Conservation (phyloP, 1,140 invertebrate genomes). For the Drosophila setifemur region DNA sequence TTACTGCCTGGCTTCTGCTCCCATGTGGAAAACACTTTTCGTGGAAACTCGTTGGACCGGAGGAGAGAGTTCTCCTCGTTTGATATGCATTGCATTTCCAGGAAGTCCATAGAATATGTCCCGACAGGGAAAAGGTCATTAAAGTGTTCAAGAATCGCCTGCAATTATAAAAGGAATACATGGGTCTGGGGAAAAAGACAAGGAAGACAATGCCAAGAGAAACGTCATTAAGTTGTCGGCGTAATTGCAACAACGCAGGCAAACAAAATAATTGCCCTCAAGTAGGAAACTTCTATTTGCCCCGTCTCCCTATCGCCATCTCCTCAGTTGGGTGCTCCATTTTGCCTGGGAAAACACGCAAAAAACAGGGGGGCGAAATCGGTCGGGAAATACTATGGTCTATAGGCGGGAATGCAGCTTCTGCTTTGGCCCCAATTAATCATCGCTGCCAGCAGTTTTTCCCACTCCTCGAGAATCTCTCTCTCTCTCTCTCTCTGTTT, state of each 20-base stretch:
- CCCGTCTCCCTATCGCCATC: not conserved
- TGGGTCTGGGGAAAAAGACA: not conserved
- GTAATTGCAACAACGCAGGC: slow-evolving; percentile 34
- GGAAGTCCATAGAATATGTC: slow-evolving; percentile 12
- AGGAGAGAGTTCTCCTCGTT: not conserved
- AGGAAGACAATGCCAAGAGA: slow-evolving; percentile 15
- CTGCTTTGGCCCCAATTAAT: slow-evolving; percentile 46
- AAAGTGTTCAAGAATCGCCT: slow-evolving; percentile 29
- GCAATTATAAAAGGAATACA: slow-evolving; percentile 17
- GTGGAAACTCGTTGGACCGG: slow-evolving; percentile 32
- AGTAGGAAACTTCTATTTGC: slow-evolving; percentile 7
- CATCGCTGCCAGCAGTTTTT: slow-evolving; percentile 33
- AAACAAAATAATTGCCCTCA: slow-evolving; percentile 37
- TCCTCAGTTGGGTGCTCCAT: not conserved
- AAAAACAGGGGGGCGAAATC: not conserved
- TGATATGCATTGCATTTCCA: slow-evolving; percentile 22
- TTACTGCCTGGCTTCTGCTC: slow-evolving; percentile 1
- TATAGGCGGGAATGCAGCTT: slow-evolving; percentile 43
- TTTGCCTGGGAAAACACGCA: slow-evolving; percentile 1
- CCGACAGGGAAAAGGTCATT: slow-evolving; percentile 20
- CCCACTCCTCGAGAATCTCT: no score
- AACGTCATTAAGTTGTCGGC: slow-evolving; percentile 46
- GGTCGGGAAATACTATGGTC: slow-evolving; percentile 12
- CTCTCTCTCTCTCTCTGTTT: not conserved
- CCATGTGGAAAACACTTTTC: slow-evolving; percentile 31